Evolutionary conservation across 2,797 vertebrate species (phyloP).

Genomic region (Phalanger gymnotis): DNA sequence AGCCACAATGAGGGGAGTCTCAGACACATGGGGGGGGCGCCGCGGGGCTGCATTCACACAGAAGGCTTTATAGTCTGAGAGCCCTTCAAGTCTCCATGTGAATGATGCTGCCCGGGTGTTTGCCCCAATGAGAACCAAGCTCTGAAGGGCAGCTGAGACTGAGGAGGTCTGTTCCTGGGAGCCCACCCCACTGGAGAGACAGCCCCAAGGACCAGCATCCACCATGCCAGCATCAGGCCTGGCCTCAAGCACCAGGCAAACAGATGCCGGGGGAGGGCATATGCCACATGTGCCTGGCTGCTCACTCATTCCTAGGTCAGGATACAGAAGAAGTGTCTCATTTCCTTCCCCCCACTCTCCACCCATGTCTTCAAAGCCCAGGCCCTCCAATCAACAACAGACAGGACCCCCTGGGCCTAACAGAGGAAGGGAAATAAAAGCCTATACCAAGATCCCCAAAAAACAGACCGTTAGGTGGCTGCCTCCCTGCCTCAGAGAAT

Average conservation of each 20-base stretch:
- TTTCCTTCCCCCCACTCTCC: not conserved
- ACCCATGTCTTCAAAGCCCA: not conserved
- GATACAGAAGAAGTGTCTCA: not conserved
- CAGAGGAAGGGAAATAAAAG: slow-evolving; percentile 43
- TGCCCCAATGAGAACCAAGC: not conserved
- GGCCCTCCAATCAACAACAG: slow-evolving; percentile 39
- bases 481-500: no score
- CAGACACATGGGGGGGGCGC: not conserved
- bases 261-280: not conserved
- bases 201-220: not conserved
- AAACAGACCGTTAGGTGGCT: not conserved
- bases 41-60: not conserved
- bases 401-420: slow-evolving; percentile 61
- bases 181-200: not conserved
- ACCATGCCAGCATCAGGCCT: not conserved
- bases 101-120: not conserved
- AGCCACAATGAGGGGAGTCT: not conserved
- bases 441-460: not conserved
- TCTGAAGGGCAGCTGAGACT: not conserved
- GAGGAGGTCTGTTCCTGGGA: not conserved
- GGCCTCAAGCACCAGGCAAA: not conserved
- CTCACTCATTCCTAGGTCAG: not conserved
- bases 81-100: not conserved
- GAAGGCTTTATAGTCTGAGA: not conserved
- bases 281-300: not conserved